Evolutionary conservation across 2,888 invertebrate species (phyloP).

Genomic region (Harpagoxenus sublaevis): DNA sequence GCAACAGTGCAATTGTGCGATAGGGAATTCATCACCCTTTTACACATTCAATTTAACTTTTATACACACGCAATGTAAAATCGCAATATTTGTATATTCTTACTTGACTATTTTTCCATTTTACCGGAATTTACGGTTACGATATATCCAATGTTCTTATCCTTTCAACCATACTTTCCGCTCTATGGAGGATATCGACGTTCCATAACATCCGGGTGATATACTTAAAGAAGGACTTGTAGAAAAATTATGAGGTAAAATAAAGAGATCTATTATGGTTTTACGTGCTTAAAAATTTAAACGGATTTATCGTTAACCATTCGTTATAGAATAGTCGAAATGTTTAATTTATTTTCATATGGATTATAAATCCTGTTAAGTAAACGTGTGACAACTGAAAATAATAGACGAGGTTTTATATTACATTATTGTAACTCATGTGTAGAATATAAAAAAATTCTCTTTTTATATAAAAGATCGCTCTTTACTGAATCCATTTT

Average conservation of each 20-base stretch:
- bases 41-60: background rate
- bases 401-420: background rate
- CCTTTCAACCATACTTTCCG: background rate
- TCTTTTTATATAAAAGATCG: background rate
- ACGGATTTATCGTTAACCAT: background rate
- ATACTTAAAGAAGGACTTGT: background rate
- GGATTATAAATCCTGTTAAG: background rate
- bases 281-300: background rate
- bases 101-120: background rate
- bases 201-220: background rate
- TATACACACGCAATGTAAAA: background rate
- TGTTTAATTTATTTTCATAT: background rate
- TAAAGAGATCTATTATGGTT: background rate
- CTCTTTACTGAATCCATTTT: conserved; percentile 10
- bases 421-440: background rate
- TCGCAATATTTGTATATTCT: background rate
- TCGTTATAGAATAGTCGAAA: background rate
- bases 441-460: background rate
- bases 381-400: background rate
- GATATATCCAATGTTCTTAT: background rate
- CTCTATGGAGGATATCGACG: background rate
- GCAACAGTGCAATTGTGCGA: background rate
- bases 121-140: conserved; percentile 24
- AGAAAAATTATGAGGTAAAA: background rate
- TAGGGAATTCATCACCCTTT: background rate